Evolutionary conservation across 2,113 vertebrate species (phyloP).

Genomic region (Lates calcarifer): DNA sequence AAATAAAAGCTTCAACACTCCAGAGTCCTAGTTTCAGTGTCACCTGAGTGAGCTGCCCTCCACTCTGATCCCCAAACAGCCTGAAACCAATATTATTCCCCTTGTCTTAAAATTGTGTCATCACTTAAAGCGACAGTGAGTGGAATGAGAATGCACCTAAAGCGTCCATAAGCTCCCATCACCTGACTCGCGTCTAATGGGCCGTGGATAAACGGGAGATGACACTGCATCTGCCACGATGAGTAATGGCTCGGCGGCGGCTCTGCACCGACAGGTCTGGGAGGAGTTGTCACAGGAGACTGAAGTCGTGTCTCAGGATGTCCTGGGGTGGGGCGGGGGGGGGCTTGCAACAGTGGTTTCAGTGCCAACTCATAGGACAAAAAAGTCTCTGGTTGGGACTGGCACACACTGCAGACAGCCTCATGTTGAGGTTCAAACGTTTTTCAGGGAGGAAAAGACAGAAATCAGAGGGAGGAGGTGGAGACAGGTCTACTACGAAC

Average conservation of each 20-base stretch:
- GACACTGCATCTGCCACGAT: conserved; percentile 60
- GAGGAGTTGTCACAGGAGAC: conserved; percentile 46
- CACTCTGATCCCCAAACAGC: background rate
- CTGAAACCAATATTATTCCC: conserved; percentile 9
- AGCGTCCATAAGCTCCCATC: conserved; percentile 48
- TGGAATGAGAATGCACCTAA: conserved; percentile 43
- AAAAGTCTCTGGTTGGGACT: too few species aligned
- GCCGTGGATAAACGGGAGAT: conserved; percentile 43
- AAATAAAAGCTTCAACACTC: background rate
- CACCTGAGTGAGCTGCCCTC: background rate
- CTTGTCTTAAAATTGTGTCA: conserved; percentile 30
- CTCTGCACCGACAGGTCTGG: conserved; percentile 2
- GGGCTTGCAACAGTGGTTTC: background rate
- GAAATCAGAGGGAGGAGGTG: background rate
- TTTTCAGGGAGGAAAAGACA: background rate
- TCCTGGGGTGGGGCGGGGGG: background rate
- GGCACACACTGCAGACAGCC: background rate
- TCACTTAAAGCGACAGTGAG: conserved; percentile 29
- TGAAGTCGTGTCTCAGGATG: conserved; percentile 21
- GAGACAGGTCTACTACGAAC: background rate
- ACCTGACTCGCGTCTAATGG: conserved; percentile 63
- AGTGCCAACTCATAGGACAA: background rate
- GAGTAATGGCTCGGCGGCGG: conserved; percentile 59
- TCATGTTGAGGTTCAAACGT: background rate
- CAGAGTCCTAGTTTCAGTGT: background rate